Conservation (phyloP, 2,113 vertebrate species). For the Pseudolaguvia tuberculata region DNA sequence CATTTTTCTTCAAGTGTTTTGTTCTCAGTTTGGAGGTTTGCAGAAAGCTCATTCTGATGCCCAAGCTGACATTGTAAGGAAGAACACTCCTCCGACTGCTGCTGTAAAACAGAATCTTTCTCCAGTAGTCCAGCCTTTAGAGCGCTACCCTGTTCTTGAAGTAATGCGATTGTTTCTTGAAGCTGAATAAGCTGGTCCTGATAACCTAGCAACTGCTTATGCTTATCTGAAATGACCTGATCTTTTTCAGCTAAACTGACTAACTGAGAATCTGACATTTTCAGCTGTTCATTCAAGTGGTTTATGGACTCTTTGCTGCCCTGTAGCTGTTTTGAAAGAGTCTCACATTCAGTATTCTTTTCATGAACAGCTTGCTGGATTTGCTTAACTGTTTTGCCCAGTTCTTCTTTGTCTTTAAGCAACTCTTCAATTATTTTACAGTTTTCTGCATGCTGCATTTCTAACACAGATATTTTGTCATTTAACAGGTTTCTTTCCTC, state of each 20-base stretch:
- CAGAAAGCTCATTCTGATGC: slow-evolving; percentile 52
- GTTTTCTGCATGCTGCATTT: slow-evolving; percentile 57
- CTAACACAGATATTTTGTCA: slow-evolving; percentile 46
- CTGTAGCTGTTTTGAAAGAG: slow-evolving; percentile 59
- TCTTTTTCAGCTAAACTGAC: slow-evolving; percentile 60
- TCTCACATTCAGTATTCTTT: slow-evolving; percentile 68
- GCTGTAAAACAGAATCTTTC: slow-evolving; percentile 61
- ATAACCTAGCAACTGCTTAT: slow-evolving; percentile 56
- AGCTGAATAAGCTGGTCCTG: slow-evolving; percentile 60
- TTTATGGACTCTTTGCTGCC: slow-evolving; percentile 62
- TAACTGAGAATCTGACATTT: slow-evolving; percentile 56
- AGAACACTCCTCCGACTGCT: slow-evolving; percentile 60
- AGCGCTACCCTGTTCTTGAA: slow-evolving; percentile 70
- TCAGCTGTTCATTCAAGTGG: slow-evolving; percentile 59
- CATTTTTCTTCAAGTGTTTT: slow-evolving; percentile 60
- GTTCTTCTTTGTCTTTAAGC: slow-evolving; percentile 67
- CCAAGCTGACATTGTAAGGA: slow-evolving; percentile 52
- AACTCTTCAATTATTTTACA: slow-evolving; percentile 59
- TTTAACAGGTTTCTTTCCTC: slow-evolving; percentile 22
- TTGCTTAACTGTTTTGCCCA: slow-evolving; percentile 61
- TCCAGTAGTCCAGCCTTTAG: slow-evolving; percentile 67
- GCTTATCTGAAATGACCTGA: slow-evolving; percentile 54
- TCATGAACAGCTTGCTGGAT: slow-evolving; percentile 65
- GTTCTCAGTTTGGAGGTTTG: slow-evolving; percentile 58
- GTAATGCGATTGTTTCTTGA: slow-evolving; percentile 62